Base-by-base conservation (phyloP, 23 tunicate species). In the Ciona savignyi region DNA sequence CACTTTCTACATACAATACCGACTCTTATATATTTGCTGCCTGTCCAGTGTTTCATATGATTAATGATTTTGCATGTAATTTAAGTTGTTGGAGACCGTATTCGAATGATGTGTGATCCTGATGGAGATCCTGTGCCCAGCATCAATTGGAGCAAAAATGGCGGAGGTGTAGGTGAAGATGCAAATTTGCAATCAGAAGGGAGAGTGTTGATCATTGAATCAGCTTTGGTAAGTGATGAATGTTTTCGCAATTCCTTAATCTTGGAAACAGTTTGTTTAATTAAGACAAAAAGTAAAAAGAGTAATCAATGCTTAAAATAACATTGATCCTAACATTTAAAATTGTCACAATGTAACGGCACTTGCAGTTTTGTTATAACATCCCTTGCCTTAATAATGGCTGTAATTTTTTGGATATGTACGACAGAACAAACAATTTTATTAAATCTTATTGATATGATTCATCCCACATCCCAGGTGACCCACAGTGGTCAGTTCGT, bases 11-110 rank as follows among this genome's bases (percentile, higher is more conserved):
- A n/a, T n/a, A n/a, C n/a, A n/a, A n/a, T n/a, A n/a, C n/a, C n/a
- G n/a, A n/a, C n/a, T n/a, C n/a, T n/a, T n/a, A n/a, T n/a, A n/a
- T n/a, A n/a, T n/a, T n/a, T n/a, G n/a, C n/a, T n/a, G n/a, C n/a
- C n/a, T n/a, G n/a, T n/a, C n/a, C n/a, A n/a, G n/a, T n/a, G n/a
- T n/a, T n/a, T n/a, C n/a, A n/a, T n/a, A n/a, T n/a, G n/a, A n/a
- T n/a, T n/a, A n/a, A n/a, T n/a, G n/a, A n/a, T n/a, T 51, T 49
- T 51, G 0, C 33, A 21, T 27, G 4, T 24, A 35, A 64, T 80
- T 31, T 48, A 29, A 91, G 97, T 91, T 77, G 91, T 91, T 1
- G 97, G 97, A 2, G 97, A 91, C 66, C 75, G 75, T 60, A 71
- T 91, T 27, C 65, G 63, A 34, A 75, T 91, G 86, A 66, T 77